These are phyloP conservation scores for Ctenoplectra terminalis DNA, from an alignment of 1,140 invertebrate genomes.

Conservation along the genomic window DNA sequence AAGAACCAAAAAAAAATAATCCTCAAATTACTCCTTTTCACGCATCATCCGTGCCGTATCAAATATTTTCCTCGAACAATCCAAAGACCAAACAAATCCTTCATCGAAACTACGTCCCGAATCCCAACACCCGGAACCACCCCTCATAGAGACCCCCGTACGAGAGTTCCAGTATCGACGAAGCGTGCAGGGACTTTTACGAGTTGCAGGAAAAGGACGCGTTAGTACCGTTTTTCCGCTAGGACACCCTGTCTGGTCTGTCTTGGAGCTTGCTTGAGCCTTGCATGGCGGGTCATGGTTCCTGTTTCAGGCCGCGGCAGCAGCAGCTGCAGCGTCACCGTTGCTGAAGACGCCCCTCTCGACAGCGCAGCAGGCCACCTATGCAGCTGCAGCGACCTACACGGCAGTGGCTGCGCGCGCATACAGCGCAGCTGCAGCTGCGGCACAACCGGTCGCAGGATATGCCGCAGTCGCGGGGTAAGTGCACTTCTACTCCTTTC, in stretches of 20 bases:
- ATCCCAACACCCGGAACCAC: neutral
- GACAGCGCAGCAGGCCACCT: constrained; percentile 88
- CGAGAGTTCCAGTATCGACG: neutral
- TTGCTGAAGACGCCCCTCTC: constrained; percentile 88
- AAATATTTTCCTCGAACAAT: neutral
- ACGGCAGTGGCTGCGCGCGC: constrained; percentile 91
- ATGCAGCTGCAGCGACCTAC: constrained; percentile 92
- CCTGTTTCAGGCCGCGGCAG: constrained; percentile 84
- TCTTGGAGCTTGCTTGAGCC: constrained; percentile 80
- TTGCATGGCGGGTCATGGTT: constrained; percentile 84
- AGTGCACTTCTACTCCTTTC: constrained; percentile 68
- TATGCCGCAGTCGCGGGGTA: constrained; percentile 89
- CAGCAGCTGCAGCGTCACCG: constrained; percentile 88
- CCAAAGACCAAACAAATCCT: neutral
- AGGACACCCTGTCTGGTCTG: constrained; percentile 61
- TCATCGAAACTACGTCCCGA: neutral
- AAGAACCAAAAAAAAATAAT: too few relatives aligned
- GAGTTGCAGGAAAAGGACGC: constrained; percentile 39
- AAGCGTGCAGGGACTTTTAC: constrained; percentile 15
- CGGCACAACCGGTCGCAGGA: constrained; percentile 86
- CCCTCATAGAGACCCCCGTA: too few relatives aligned
- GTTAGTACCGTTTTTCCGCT: constrained; percentile 58
- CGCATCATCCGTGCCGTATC: neutral
- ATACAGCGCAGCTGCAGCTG: constrained; percentile 87
- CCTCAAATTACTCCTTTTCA: too few relatives aligned